Percentiles rank a stretch among this genome's conserved stretches.
These are phyloP conservation scores for Epistrophe grossulariae DNA, from an alignment of 2,888 invertebrate species.

Conservation along the genomic window DNA sequence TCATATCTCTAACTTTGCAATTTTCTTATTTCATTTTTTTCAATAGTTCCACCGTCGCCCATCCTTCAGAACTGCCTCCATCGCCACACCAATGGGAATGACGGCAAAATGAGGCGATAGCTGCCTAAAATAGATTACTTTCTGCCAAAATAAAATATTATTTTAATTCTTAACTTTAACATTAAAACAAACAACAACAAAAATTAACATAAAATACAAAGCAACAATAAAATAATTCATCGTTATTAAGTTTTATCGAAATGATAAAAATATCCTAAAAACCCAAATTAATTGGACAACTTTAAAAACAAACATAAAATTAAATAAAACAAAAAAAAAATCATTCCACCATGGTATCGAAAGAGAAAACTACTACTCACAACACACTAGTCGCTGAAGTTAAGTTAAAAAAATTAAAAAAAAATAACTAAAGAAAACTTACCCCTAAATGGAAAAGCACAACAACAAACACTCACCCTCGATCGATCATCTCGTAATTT, in stretches of 20 bases:
- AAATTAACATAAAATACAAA: slow-evolving; percentile 57
- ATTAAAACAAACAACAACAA: slow-evolving; percentile 28
- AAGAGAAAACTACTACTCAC: slow-evolving; percentile 78
- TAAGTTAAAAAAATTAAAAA: slow-evolving; percentile 33
- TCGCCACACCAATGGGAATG: slow-evolving; percentile 99
- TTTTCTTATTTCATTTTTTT: slow-evolving; percentile 31
- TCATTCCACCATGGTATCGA: slow-evolving; percentile 78
- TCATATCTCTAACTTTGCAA: slow-evolving; percentile 50
- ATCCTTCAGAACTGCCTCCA: slow-evolving; percentile 98
- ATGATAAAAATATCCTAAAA: slow-evolving; percentile 58
- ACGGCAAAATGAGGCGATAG: slow-evolving; percentile 86
- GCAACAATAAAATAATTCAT: slow-evolving; percentile 57
- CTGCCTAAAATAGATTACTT: slow-evolving; percentile 82
- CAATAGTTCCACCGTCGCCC: slow-evolving; percentile 97
- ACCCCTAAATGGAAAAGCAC: slow-evolving; percentile 51
- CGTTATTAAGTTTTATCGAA: slow-evolving; percentile 31
- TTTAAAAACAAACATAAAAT: slow-evolving; percentile 35
- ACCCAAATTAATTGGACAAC: slow-evolving; percentile 54
- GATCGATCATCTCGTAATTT: slow-evolving; percentile 77
- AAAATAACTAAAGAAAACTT: slow-evolving; percentile 33
- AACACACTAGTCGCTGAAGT: slow-evolving; percentile 80
- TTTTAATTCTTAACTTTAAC: slow-evolving; percentile 77
- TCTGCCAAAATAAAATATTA: slow-evolving; percentile 77
- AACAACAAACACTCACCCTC: slow-evolving; percentile 61
- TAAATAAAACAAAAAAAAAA: slow-evolving; percentile 34